Evolutionary conservation across 2,113 vertebrate genomes (phyloP), one percentile per base, ranked within the genome.

Genomic region (Pardalotus punctatus): DNA sequence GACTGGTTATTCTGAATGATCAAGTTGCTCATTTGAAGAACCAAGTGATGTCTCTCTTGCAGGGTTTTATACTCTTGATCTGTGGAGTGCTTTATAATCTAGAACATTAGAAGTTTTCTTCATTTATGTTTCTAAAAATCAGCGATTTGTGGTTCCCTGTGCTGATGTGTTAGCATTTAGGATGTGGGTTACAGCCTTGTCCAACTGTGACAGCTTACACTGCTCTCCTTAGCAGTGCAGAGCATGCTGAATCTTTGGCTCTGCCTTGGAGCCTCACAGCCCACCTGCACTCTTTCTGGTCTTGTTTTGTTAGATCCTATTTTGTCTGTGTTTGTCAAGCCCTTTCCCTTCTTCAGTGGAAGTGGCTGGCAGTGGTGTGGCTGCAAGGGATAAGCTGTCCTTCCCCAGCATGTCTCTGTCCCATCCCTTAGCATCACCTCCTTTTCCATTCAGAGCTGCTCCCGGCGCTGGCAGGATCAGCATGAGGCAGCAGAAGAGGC

Each of bases 381-480:
- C 50, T 61, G 58, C 0, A 2, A 79, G 43, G 18, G 17, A 53
- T 40, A 64, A 78, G 38, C 51, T 53, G 28, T 25, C 36, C 29
- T 85, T 42, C n/a, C 28, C 8, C 0, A 4, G 21, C 0, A 0
- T 25, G 23, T 43, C 60, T 81, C 56, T 3, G 1, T 70, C 42
- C 57, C 6, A 1, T 36, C 40, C 35, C 43, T 72, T 80, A 29
- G 27, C 36, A n/a, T 64, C 61, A 20, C 25, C 45, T 56, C 76
- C n/a, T 81, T 78, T 73, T 33, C 67, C 17, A 28, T 9, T 36
- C 6, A 4, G 36, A 58, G 45, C 28, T 57, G 79, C 60, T 90
- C 51, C 35, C 0, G 1, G 79, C 0, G 0, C 53, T 60, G 58
- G 50, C 1, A 23, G 53, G 50, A 23, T 47, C 66, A 42, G 57